Evolutionary conservation across 2,888 invertebrate species (phyloP).

Genomic region (Plagodis pulveraria): DNA sequence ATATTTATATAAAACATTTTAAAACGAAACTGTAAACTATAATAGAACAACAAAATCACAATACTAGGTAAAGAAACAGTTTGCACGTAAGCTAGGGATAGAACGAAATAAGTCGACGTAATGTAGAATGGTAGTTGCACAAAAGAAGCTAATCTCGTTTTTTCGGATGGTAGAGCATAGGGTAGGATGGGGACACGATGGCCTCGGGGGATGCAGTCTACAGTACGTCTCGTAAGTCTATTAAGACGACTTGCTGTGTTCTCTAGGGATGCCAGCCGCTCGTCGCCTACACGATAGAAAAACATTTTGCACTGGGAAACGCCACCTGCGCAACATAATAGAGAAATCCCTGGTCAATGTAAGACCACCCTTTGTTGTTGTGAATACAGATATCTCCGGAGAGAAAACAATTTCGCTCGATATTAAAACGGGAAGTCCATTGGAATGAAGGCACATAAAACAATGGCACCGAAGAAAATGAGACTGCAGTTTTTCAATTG

Average conservation of each 20-base stretch:
- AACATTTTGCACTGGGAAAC: conserved; percentile 74
- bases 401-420: conserved; percentile 54
- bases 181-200: conserved; percentile 62
- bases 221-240: conserved; percentile 76
- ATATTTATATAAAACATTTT: too few relatives aligned
- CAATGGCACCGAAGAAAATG: conserved; percentile 58
- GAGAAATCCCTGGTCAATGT: conserved; percentile 53
- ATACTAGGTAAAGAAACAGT: conserved; percentile 40
- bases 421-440: conserved; percentile 53
- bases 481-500: conserved; percentile 64
- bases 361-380: conserved; percentile 42
- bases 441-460: conserved; percentile 53
- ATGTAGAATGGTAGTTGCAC: conserved; percentile 57
- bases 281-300: conserved; percentile 66
- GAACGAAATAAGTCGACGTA: conserved; percentile 48
- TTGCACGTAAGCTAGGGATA: conserved; percentile 39
- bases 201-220: conserved; percentile 70
- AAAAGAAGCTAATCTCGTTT: conserved; percentile 74
- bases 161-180: conserved; percentile 54
- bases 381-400: conserved; percentile 49
- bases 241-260: conserved; percentile 75
- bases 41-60: conserved; percentile 32
- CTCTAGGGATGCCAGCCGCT: conserved; percentile 60
- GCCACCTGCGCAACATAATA: conserved; percentile 68
- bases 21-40: too few relatives aligned